phyloP scores from a whole-genome alignment of 2,888 invertebrate genomes.

The Trichacis sp. region DNA sequence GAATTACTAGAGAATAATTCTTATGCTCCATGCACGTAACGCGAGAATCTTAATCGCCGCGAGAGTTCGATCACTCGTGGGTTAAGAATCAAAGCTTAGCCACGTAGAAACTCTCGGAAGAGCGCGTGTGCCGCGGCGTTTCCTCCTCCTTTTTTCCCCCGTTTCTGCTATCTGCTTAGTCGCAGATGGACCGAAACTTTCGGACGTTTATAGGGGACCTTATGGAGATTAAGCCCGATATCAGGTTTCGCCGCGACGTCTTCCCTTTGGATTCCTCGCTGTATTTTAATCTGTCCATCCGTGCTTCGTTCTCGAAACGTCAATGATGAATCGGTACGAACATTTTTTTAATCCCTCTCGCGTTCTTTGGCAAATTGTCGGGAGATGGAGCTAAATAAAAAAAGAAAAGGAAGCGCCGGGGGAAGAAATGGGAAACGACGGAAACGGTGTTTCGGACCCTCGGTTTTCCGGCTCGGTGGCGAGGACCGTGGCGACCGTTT shows the following conservation, averaged over 20 bases:
- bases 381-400: neutral
- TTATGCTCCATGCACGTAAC: no score
- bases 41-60: conserved; percentile 49
- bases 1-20: no score
- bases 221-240: conserved; percentile 58
- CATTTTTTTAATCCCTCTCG: conserved; percentile 15
- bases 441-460: conserved; percentile 29
- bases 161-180: conserved; percentile 47
- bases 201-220: conserved; percentile 50
- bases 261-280: conserved; percentile 59
- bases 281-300: conserved; percentile 64
- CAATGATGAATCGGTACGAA: conserved; percentile 18
- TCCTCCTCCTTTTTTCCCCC: conserved; percentile 31
- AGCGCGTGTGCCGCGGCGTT: conserved; percentile 30
- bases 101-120: conserved; percentile 54
- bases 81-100: conserved; percentile 48
- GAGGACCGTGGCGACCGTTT: conserved; percentile 46
- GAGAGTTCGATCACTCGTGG: conserved; percentile 48
- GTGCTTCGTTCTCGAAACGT: conserved; percentile 46
- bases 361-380: neutral
- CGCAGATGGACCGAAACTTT: conserved; percentile 45
- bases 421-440: conserved; percentile 8
- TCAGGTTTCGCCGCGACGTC: conserved; percentile 59
- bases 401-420: neutral
- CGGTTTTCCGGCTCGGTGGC: conserved; percentile 34